These are phyloP conservation scores for Himantopus leucocephalus DNA, from an alignment of 2,113 vertebrate species.

Conservation along the genomic window DNA sequence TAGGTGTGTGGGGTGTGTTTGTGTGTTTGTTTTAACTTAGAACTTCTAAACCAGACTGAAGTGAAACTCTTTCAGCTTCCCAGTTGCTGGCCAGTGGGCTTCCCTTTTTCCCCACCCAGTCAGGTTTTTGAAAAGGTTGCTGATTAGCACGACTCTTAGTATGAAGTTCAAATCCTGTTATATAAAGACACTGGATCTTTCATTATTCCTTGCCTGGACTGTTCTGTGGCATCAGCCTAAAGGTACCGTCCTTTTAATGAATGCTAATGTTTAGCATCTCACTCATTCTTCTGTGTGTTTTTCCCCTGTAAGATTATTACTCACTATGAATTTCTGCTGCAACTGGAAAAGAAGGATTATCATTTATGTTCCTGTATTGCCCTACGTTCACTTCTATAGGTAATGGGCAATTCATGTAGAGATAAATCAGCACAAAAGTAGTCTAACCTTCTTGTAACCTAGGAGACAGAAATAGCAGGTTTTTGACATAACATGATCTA, in stretches of 20 bases:
- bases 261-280: not conserved
- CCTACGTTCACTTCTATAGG: not conserved
- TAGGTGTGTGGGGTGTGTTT: not conserved
- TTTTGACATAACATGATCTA: not conserved
- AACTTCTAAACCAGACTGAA: not conserved
- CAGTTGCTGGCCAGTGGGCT: not conserved
- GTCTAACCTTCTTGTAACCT: not conserved
- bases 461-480: not conserved
- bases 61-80: not conserved
- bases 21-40: not conserved
- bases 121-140: not conserved
- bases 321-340: not conserved
- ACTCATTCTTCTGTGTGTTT: not conserved
- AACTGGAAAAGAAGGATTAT: not conserved
- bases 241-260: not conserved
- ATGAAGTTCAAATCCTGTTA: not conserved
- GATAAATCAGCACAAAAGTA: not conserved
- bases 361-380: not conserved
- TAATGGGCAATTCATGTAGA: not conserved
- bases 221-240: not conserved
- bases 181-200: not conserved
- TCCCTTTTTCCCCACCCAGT: not conserved
- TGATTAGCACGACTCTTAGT: not conserved
- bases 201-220: not conserved
- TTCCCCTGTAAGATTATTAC: not conserved